These are phyloP conservation scores for Mechanitis messenoides DNA, from an alignment of 2,888 invertebrate genomes.

Conservation along the genomic window DNA sequence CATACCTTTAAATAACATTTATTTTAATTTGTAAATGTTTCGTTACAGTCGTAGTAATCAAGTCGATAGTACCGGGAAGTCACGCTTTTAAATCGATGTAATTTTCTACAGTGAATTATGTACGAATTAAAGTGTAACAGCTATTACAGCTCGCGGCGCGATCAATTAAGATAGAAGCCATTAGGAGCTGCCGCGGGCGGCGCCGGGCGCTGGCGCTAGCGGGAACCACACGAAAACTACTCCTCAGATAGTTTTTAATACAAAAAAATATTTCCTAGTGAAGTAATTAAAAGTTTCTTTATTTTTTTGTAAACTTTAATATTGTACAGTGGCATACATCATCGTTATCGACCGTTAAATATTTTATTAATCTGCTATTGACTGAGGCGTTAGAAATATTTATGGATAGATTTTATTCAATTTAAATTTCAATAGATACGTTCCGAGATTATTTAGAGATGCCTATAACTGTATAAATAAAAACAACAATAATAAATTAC, in stretches of 20 bases:
- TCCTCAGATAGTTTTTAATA: neutral
- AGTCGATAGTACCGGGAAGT: constrained; percentile 3
- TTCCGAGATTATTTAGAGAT: constrained; percentile 10
- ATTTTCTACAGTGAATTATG: constrained; percentile 4
- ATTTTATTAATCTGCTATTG: constrained; percentile 10
- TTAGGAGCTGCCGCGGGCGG: constrained; percentile 20
- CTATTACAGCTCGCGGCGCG: constrained; percentile 12
- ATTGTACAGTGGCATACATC: neutral
- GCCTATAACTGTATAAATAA: constrained; percentile 14
- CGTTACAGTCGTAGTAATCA: neutral
- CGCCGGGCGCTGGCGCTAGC: constrained; percentile 16
- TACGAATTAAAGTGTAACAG: constrained; percentile 7
- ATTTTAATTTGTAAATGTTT: no score
- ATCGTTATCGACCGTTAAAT: constrained; percentile 7
- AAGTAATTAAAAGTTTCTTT: constrained; percentile 9
- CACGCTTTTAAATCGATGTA: constrained; percentile 4
- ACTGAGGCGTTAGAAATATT: constrained; percentile 3
- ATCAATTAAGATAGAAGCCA: constrained; percentile 26
- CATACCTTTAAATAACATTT: no score
- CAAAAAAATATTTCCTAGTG: constrained; percentile 3
- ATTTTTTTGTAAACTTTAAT: neutral
- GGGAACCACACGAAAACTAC: constrained; percentile 14
- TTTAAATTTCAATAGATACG: constrained; percentile 24
- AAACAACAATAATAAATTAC: constrained; percentile 20
- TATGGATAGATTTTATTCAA: constrained; percentile 23